Percentiles rank a stretch among this genome's conserved stretches.
Evolutionary conservation across 2,888 invertebrate genomes (phyloP).

Genomic region (Pseudoips prasinana): DNA sequence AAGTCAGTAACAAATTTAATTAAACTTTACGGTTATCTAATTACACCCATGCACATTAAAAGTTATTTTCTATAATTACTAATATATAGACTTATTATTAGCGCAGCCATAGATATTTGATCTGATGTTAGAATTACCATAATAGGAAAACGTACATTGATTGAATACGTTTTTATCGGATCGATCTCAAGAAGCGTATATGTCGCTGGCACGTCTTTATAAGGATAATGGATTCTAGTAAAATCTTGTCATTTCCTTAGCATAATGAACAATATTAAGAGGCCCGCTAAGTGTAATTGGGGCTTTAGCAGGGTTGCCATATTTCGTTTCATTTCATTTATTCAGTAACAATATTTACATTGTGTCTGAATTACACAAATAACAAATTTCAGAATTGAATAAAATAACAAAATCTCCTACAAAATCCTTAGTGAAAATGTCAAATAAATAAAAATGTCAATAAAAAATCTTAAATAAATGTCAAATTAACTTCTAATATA

Average conservation of each 20-base stretch:
- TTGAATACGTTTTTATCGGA: slow-evolving; percentile 34
- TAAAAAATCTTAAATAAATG: no score
- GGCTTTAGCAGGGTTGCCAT: no score
- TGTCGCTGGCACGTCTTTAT: slow-evolving; percentile 36
- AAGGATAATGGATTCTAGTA: slow-evolving; percentile 65
- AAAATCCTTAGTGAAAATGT: no score
- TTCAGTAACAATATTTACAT: no score
- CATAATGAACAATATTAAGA: slow-evolving; percentile 77
- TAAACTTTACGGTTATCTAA: neutral
- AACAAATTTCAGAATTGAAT: no score
- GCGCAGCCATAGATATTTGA: slow-evolving; percentile 12
- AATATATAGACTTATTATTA: slow-evolving; percentile 1
- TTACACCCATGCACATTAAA: neutral
- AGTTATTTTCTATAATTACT: slow-evolving; percentile 1
- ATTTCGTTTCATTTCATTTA: no score
- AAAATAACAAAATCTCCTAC: no score
- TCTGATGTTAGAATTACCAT: slow-evolving; percentile 33
- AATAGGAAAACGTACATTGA: slow-evolving; percentile 34
- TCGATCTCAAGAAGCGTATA: slow-evolving; percentile 23
- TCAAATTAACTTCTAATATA: no score
- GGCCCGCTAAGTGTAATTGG: slow-evolving; percentile 70
- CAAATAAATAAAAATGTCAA: no score
- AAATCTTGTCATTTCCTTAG: slow-evolving; percentile 72
- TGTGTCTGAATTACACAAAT: no score
- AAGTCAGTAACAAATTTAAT: no score